Evolutionary conservation across 2,888 invertebrate species (phyloP).

Genomic region (Drosophila buzzatii): DNA sequence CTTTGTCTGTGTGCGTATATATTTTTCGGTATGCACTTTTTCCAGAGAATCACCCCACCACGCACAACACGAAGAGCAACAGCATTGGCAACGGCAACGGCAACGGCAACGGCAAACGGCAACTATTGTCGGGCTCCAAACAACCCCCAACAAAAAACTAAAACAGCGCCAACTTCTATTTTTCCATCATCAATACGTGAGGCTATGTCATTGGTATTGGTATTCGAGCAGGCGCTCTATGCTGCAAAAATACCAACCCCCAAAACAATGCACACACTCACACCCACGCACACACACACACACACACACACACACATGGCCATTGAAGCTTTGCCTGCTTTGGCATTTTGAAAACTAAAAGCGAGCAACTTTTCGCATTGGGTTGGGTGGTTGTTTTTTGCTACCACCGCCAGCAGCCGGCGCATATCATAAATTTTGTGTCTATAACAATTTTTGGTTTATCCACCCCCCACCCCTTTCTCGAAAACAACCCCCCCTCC

Average conservation of each 20-base stretch:
- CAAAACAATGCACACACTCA: slow-evolving; percentile 72
- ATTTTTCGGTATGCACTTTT: slow-evolving; percentile 80
- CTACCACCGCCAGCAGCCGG: slow-evolving; percentile 54
- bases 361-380: slow-evolving; percentile 39
- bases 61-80: slow-evolving; percentile 32
- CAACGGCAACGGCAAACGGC: slow-evolving; percentile 14
- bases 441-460: slow-evolving; percentile 78
- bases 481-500: neutral
- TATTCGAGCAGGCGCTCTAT: slow-evolving; percentile 75
- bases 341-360: slow-evolving; percentile 75
- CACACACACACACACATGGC: slow-evolving; percentile 13
- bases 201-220: slow-evolving; percentile 20
- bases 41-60: slow-evolving; percentile 72
- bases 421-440: slow-evolving; percentile 78
- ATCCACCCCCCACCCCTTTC: slow-evolving; percentile 7
- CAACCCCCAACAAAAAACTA: slow-evolving; percentile 77
- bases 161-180: slow-evolving; percentile 80
- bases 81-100: slow-evolving; percentile 30
- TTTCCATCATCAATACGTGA: slow-evolving; percentile 72
- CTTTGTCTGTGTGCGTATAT: slow-evolving; percentile 65
- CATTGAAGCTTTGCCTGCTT: slow-evolving; percentile 47
- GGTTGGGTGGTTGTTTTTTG: slow-evolving; percentile 72
- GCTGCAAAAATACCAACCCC: slow-evolving; percentile 74
- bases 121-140: slow-evolving; percentile 61
- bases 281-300: slow-evolving; percentile 36